Conservation (phyloP, 23 tunicate genomes). For the Trididemnum clinides region DNA sequence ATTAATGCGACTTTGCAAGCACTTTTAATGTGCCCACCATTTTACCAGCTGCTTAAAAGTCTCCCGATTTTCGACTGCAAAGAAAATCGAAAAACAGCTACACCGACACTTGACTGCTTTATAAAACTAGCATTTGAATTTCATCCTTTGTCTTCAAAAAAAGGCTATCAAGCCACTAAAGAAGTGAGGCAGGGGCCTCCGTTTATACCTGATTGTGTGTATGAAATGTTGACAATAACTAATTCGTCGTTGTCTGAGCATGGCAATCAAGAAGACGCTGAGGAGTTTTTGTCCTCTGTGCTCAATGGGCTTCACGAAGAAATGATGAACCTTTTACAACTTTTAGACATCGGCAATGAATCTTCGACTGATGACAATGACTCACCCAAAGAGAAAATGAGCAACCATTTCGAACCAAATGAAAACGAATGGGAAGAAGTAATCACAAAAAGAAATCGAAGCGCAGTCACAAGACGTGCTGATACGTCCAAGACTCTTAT, state of each 20-base stretch:
- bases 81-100: constrained; percentile 16
- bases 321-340: constrained; percentile 52
- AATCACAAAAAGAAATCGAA: constrained; percentile 62
- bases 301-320: constrained; percentile 91
- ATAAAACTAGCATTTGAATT: constrained; percentile 78
- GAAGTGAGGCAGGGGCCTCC: constrained; percentile 73
- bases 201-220: constrained; percentile 73
- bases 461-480: constrained; percentile 83
- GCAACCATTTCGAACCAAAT: not conserved
- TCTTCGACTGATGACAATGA: not conserved
- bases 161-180: constrained; percentile 39
- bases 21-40: constrained; percentile 74
- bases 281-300: constrained; percentile 84
- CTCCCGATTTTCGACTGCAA: constrained; percentile 9
- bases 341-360: not conserved
- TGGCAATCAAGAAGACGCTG: constrained; percentile 88
- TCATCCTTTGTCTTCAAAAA: constrained; percentile 71
- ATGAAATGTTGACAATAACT: constrained; percentile 70
- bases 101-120: constrained; percentile 87
- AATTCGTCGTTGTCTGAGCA: constrained; percentile 61
- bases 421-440: constrained; percentile 92
- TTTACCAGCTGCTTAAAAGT: constrained; percentile 72
- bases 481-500: constrained; percentile 71
- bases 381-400: not conserved
- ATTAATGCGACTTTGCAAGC: constrained; percentile 92